Evolutionary conservation across 2,113 vertebrate species (phyloP), one percentile per base, ranked within the genome.

Genomic region (Eulacestoma nigropectus): DNA sequence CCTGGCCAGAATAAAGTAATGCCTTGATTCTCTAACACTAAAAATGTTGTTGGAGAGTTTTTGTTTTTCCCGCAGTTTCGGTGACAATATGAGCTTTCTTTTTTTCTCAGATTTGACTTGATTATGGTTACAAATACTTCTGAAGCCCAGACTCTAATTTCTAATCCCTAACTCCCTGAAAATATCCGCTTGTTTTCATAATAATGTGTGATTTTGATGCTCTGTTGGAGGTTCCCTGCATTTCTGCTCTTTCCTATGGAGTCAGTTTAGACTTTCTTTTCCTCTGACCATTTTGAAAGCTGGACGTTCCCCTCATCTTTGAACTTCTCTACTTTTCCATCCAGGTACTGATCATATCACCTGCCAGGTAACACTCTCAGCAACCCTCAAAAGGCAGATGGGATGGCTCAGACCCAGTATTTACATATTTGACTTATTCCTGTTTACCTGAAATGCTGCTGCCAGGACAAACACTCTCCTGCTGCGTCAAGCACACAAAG

Each of bases 31-130:
- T 64, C 15, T n/a, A 55, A 39, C 18, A 23, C 49, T 19, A 19
- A 47, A 84, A 64, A 10, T n/a, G 7, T 55, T 42, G 10, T 62
- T 56, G 59, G 41, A 30, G 23, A 19, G 41, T 12, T 64, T 39
- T 84, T 64, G n/a, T n/a, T 74, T 84, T 29, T 2, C 41, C 18
- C 0, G 0, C 4, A 8, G 29, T n/a, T 74, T 74, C 0, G 0
- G 23, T 56, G 60, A 49, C n/a, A 23, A 9, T 60, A 37, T 27
- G 13, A 68, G 4, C 21, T 84, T 87, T 26, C 5, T 56, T 59
- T 59, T 74, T 29, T 18, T 3, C 30, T 60, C 22, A 46, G 17
- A 60, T 83, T 64, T 73, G 12, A 30, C 18, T 68, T 3, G 7
- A 27, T 16, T 68, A 11, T 77, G 27, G 6, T 25, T 77, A 41